Conservation (phyloP, 2,113 vertebrate genomes). For the Etia nguti region DNA sequence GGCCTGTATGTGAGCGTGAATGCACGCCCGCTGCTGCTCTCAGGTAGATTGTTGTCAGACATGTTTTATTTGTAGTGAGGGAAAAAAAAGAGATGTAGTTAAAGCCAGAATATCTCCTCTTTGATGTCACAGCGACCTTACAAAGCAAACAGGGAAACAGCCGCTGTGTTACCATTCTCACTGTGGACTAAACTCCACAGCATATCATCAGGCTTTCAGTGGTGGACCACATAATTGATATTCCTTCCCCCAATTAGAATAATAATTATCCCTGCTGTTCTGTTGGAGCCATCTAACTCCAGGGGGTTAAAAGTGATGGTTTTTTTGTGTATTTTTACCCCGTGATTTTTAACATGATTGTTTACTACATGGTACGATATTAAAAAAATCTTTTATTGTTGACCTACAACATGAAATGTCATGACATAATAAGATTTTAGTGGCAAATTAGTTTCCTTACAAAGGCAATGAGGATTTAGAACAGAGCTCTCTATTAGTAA, state of each 20-base stretch:
- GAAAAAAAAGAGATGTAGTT: neutral
- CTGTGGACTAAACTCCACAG: neutral
- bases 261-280: slow-evolving; percentile 38
- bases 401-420: neutral
- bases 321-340: neutral
- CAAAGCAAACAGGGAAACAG: neutral
- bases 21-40: neutral
- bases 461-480: neutral
- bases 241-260: slow-evolving; percentile 24
- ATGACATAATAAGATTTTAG: neutral
- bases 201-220: neutral
- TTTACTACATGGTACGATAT: neutral
- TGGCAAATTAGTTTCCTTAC: neutral
- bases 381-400: neutral
- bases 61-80: neutral
- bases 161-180: neutral
- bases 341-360: neutral
- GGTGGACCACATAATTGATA: slow-evolving; percentile 8
- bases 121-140: neutral
- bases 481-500: neutral
- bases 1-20: neutral
- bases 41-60: slow-evolving; percentile 15
- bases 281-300: neutral
- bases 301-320: neutral
- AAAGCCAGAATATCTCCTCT: slow-evolving; percentile 5